Conservation (phyloP, 2,113 vertebrate genomes). For the Leucopternis melanops region DNA sequence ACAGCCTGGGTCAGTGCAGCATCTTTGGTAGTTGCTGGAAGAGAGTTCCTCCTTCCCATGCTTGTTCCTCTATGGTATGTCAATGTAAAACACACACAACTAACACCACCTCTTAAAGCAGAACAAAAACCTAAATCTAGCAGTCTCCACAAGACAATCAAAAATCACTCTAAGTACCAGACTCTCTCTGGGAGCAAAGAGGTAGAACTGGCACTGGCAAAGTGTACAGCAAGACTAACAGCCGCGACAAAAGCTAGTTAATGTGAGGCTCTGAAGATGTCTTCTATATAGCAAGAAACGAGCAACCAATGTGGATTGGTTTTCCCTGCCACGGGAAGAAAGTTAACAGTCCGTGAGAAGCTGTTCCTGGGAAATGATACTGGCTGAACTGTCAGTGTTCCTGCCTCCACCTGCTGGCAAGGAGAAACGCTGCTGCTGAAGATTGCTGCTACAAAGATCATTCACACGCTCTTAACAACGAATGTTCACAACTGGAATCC, state of each 20-base stretch:
- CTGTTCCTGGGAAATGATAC: neutral
- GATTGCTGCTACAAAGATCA: neutral
- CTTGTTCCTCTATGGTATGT: neutral
- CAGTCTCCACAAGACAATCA: neutral
- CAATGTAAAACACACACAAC: neutral
- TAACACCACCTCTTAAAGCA: neutral
- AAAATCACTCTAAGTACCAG: neutral
- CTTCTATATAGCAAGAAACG: neutral
- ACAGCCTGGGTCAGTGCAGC: constrained; percentile 45
- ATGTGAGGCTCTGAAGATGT: neutral
- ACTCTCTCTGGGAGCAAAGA: neutral
- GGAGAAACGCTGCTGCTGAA: constrained; percentile 2
- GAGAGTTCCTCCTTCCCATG: neutral
- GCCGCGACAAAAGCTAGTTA: neutral
- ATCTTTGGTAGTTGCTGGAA: constrained; percentile 19
- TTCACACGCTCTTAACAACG: neutral
- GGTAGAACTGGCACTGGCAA: neutral
- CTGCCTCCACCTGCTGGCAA: constrained; percentile 61
- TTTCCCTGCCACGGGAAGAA: neutral
- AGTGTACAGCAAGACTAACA: neutral
- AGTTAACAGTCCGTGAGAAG: neutral
- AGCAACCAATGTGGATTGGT: neutral
- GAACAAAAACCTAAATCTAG: neutral
- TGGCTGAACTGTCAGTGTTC: neutral
- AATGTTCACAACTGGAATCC: neutral